These are phyloP conservation scores for Synchiropus splendidus DNA, from an alignment of 2,113 vertebrate species.

Conservation along the genomic window DNA sequence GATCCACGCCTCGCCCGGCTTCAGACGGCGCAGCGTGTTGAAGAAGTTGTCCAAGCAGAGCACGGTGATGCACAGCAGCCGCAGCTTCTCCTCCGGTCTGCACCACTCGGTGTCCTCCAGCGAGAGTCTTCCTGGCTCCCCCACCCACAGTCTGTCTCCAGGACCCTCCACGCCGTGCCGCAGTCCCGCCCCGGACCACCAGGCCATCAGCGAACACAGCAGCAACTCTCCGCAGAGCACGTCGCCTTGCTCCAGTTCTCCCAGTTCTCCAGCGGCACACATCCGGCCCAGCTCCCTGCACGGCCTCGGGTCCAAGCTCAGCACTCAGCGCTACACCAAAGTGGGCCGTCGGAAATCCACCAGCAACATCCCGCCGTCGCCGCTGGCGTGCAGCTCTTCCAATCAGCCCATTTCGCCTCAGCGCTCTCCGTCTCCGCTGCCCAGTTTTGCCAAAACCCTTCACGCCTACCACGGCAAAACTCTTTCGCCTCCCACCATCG, in stretches of 20 bases:
- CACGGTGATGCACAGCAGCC: conserved; percentile 82
- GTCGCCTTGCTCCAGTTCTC: conserved; percentile 87
- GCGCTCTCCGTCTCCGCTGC: conserved; percentile 78
- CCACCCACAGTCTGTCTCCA: conserved; percentile 90
- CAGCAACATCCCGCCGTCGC: conserved; percentile 93
- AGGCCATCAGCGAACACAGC: conserved; percentile 66
- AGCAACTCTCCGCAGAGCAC: conserved; percentile 78
- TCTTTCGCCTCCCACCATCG: conserved; percentile 78
- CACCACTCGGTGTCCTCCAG: conserved; percentile 92
- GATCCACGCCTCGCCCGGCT: neutral
- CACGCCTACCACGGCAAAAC: conserved; percentile 76
- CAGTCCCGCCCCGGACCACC: conserved; percentile 77
- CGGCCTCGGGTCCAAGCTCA: conserved; percentile 83
- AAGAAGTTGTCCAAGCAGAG: conserved; percentile 92
- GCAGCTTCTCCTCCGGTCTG: conserved; percentile 89
- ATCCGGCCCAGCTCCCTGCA: conserved; percentile 90
- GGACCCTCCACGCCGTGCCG: conserved; percentile 79
- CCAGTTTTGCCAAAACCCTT: conserved; percentile 69
- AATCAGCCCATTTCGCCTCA: conserved; percentile 81
- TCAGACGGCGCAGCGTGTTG: conserved; percentile 79
- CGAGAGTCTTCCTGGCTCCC: conserved; percentile 91
- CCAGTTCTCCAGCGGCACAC: conserved; percentile 83
- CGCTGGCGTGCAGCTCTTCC: conserved; percentile 82
- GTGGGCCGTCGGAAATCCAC: conserved; percentile 89
- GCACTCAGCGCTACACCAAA: conserved; percentile 77